Evolutionary conservation across 2,113 vertebrate genomes (phyloP).

Genomic region (Budorcas taxicolor): DNA sequence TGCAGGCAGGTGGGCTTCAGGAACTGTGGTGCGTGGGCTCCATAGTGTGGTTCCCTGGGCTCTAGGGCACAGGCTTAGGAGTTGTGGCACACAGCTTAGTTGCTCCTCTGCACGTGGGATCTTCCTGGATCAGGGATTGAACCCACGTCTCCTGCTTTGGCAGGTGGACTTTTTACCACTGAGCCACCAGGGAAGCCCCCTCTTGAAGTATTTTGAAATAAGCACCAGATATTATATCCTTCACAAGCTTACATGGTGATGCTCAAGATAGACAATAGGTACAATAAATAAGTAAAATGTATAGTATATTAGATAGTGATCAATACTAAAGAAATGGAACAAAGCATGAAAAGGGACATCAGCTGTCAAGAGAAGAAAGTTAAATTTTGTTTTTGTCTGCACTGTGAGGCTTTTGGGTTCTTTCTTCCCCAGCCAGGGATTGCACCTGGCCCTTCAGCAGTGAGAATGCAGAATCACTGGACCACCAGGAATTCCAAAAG

Average conservation of each 20-base stretch:
- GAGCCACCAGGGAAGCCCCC: neutral
- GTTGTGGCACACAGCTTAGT: neutral
- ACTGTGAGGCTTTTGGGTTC: neutral
- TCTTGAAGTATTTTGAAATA: neutral
- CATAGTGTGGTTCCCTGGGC: neutral
- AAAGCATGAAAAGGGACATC: neutral
- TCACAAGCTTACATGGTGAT: neutral
- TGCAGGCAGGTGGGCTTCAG: neutral
- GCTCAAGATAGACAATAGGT: neutral
- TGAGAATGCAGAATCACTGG: neutral
- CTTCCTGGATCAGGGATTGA: neutral
- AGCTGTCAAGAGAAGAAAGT: neutral
- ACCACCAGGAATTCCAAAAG: neutral
- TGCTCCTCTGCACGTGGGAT: neutral
- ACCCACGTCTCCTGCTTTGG: neutral
- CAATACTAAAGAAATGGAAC: neutral
- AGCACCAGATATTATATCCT: neutral
- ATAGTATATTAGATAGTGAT: neutral
- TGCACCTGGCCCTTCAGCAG: neutral
- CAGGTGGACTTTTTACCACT: neutral
- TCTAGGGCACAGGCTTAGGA: neutral
- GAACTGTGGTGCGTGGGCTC: neutral
- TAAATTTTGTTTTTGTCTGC: neutral
- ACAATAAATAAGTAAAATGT: neutral
- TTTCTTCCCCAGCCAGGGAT: neutral